phyloP scores from a whole-genome alignment of 2,888 invertebrate genomes.

The Eudemis profundana region DNA sequence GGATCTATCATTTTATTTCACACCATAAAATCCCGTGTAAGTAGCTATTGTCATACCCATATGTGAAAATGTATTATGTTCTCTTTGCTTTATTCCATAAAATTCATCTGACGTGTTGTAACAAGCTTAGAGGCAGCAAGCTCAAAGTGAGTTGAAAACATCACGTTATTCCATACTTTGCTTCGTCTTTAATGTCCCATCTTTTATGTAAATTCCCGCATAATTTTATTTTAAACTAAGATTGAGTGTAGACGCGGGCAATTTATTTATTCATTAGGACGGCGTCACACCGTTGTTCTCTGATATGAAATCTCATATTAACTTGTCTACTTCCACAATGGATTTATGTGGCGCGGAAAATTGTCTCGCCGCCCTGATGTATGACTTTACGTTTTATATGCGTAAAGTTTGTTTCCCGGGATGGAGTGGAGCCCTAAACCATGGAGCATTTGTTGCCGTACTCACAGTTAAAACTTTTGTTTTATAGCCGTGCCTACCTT shows the following conservation, averaged over 20 bases:
- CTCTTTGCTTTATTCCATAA: too few species aligned
- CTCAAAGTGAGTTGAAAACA: constrained; percentile 13
- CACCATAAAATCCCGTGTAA: too few species aligned
- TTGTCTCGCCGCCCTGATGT: constrained; percentile 64
- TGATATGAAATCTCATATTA: constrained; percentile 73
- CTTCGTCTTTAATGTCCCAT: constrained; percentile 35
- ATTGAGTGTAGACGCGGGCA: constrained; percentile 45
- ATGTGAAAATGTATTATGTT: too few species aligned
- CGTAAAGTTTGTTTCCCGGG: constrained; percentile 39
- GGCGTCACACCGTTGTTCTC: constrained; percentile 39
- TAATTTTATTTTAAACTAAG: constrained; percentile 45
- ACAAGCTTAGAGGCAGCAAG: constrained; percentile 7
- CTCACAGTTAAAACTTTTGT: constrained; percentile 28
- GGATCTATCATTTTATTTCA: too few species aligned
- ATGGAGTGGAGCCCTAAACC: constrained; percentile 21
- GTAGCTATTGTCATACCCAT: too few species aligned
- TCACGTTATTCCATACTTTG: constrained; percentile 2
- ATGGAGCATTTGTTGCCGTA: constrained; percentile 27
- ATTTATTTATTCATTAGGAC: constrained; percentile 50
- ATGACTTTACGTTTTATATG: constrained; percentile 53
- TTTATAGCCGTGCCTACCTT: constrained; percentile 17
- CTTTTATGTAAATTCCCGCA: constrained; percentile 40
- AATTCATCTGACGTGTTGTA: background rate
- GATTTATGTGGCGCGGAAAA: constrained; percentile 72
- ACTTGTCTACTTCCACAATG: constrained; percentile 69